Evolutionary conservation across 1,140 invertebrate genomes (phyloP).

Genomic region (Pristionchus pacificus): DNA sequence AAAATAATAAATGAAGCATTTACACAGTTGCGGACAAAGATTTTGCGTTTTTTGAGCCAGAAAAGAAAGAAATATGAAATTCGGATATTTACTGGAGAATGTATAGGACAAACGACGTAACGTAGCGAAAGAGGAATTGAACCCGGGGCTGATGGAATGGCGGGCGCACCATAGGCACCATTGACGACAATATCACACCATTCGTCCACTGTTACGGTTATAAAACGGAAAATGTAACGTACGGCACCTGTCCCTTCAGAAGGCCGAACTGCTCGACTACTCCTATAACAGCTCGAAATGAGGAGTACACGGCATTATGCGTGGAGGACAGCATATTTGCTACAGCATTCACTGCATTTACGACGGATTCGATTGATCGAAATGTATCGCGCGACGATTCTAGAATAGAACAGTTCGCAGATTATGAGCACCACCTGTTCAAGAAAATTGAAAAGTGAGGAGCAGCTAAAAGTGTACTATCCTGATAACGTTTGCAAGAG

Average conservation of each 20-base stretch:
- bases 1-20: constrained; percentile 11
- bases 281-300: constrained; percentile 85
- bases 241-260: constrained; percentile 72
- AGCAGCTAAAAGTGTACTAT: no score
- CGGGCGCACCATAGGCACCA: not conserved
- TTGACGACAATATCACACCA: constrained; percentile 38
- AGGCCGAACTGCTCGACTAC: constrained; percentile 88
- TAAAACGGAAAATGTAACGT: constrained; percentile 63
- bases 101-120: no score
- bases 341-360: constrained; percentile 82
- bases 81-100: no score
- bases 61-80: no score
- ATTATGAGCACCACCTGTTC: no score
- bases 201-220: constrained; percentile 62
- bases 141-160: not conserved
- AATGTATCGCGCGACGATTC: constrained; percentile 84
- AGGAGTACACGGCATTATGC: constrained; percentile 86
- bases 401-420: no score
- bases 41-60: no score
- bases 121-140: not conserved
- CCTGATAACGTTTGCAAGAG: no score
- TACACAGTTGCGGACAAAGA: no score
- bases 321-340: constrained; percentile 95
- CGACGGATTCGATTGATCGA: constrained; percentile 85
- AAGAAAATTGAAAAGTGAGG: no score